Evolutionary conservation across 2,113 vertebrate species (phyloP), one percentile per base, ranked within the genome.

Genomic region (Equus quagga): DNA sequence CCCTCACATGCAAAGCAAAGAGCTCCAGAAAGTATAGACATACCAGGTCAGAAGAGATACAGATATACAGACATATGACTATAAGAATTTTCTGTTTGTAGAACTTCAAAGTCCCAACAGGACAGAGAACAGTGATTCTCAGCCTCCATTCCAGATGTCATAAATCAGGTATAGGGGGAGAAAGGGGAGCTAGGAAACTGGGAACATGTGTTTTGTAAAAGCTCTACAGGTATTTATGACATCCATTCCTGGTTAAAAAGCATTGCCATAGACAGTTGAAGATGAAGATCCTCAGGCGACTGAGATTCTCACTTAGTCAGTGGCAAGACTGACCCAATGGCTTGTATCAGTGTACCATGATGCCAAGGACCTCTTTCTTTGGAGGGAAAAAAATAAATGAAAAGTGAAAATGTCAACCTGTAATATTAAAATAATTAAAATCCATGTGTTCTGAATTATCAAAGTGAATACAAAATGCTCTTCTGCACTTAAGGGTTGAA

Each of bases 381-480:
- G 44, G 13, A 91, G 21, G 85, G 31, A 65, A 31, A 84, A 64
- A 62, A 60, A 58, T 76, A 46, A 65, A 31, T 67, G 80, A 78
- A 46, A 96, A 24, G 8, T 93, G 8, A 89, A 81, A 93, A 81
- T 95, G 15, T 69, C 64, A 93, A 51, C 5, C 13, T 78, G 60
- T 8, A 89, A 41, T 79, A 91, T 91, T 82, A 86, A 82, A 93
- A 78, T 28, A 69, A 31, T 84, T 46, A 93, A 95, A 97, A 51
- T 41, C 62, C 4, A 6, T 62, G n/a, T 56, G 49, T 64, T 78
- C 87, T 76, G 36, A 86, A 96, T 89, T 76, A 81, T 26, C 17
- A 93, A 95, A 76, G 8, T 83, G 23, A 87, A 93, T 86, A 41
- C 2, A 80, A 96, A 84, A 84, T 79, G 21, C 2, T 80, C 26